These are phyloP conservation scores for Pterocles burchelli DNA, from an alignment of 2,113 vertebrate species.

Conservation along the genomic window DNA sequence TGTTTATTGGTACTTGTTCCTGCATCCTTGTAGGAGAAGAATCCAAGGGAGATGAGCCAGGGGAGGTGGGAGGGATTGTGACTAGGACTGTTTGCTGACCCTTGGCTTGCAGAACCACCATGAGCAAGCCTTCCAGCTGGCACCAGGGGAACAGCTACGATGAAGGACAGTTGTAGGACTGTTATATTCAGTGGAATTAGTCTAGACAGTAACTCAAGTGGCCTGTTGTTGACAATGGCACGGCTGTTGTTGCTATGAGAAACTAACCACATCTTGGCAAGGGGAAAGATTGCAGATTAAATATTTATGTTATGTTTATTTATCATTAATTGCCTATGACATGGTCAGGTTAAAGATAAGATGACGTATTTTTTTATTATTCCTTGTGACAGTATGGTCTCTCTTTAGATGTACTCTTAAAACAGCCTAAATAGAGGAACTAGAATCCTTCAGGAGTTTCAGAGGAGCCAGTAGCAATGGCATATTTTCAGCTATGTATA, in stretches of 20 bases:
- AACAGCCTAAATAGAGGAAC: neutral
- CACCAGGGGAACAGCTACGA: neutral
- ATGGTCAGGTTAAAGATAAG: neutral
- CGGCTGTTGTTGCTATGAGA: neutral
- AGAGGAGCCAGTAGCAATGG: neutral
- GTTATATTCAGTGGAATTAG: neutral
- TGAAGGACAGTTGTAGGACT: neutral
- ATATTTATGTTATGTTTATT: conserved; percentile 23
- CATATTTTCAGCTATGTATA: neutral
- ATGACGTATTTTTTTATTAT: neutral
- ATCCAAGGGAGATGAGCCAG: neutral
- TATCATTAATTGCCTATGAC: neutral
- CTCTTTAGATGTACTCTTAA: neutral
- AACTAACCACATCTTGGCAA: neutral
- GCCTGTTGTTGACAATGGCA: neutral
- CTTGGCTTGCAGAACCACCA: neutral
- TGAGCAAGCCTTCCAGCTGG: neutral
- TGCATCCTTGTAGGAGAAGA: neutral
- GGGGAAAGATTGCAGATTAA: neutral
- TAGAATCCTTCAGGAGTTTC: neutral
- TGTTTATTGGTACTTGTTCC: neutral
- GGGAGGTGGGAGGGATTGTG: neutral
- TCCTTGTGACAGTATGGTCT: neutral
- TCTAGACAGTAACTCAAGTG: neutral
- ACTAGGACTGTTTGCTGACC: neutral